These are phyloP conservation scores for Cydia strobilella DNA, from an alignment of 1,140 invertebrate genomes.

Conservation along the genomic window DNA sequence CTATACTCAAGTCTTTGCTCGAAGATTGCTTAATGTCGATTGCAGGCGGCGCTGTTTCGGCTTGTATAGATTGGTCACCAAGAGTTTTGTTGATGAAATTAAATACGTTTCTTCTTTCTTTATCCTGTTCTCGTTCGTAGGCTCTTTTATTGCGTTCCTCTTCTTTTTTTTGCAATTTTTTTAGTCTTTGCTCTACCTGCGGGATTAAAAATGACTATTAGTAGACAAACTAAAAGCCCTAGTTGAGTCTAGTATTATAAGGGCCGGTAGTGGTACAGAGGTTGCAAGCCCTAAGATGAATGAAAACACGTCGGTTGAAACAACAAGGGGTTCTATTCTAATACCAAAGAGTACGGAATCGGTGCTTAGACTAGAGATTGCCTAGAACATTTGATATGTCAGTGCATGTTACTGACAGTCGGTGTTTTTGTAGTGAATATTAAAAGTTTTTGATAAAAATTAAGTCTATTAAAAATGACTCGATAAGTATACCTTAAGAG, in stretches of 20 bases:
- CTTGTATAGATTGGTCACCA: slow-evolving; percentile 51
- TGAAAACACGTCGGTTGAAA: no score
- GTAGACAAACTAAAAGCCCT: not conserved
- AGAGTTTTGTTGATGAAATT: slow-evolving; percentile 90
- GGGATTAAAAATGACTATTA: slow-evolving; percentile 56
- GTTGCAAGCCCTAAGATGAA: no score
- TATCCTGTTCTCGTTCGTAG: slow-evolving; percentile 82
- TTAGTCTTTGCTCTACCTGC: slow-evolving; percentile 85
- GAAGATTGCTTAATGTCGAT: slow-evolving; percentile 81
- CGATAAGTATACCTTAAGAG: slow-evolving; percentile 75
- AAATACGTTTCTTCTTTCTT: slow-evolving; percentile 85
- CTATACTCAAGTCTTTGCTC: slow-evolving; percentile 86
- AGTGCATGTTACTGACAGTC: no score
- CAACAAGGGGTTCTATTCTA: no score
- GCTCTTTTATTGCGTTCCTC: slow-evolving; percentile 82
- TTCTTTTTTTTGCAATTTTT: slow-evolving; percentile 83
- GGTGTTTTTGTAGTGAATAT: no score
- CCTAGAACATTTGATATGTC: no score
- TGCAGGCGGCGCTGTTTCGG: slow-evolving; percentile 40
- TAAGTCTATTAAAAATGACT: no score
- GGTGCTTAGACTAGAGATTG: no score
- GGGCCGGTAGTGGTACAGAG: no score
- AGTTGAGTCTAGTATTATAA: no score
- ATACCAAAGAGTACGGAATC: no score
- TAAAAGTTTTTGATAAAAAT: no score